Base-by-base conservation (phyloP, 2,797 vertebrate species). In the Tiaroga cobitis region DNA sequence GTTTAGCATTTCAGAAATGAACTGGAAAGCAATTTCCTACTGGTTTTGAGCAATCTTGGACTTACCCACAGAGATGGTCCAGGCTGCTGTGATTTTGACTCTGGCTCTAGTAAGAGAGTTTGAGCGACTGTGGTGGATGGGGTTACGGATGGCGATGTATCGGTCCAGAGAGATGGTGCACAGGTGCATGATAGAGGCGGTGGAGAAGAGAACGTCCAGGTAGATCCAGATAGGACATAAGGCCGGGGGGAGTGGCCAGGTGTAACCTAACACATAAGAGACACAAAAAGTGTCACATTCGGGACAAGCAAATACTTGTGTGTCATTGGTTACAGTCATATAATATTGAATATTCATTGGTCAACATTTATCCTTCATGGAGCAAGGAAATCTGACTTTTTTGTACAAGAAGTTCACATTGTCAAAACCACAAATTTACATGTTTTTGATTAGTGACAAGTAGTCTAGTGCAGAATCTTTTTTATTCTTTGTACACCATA, bases 81-180 rank as follows among this genome's bases (percentile, higher is more conserved):
- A 99, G 76, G 97, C 97, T 2, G 96, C 97, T 87, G 96, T 96
- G 91, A 99, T 99, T 94, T 99, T 99, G 90, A 97, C 90, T 72
- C 97, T 96, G n/a, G 97, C 97, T 92, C 97, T 97, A 13, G 96
- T 96, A 91, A 96, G 96, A 24, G 98, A 98, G 92, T 99, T 99
- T 90, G 97, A 98, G 85, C 97, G 96, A 90, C 97, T 99, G 91
- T 99, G 97, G 88, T 97, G 97, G 91, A 99, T 96, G 39, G 98
- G 98, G 89, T 97, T 97, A 6, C 96, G 94, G 89, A 99, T 99
- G 91, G 96, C 98, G 0, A 99, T 96, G 72, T 98, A 99, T 78
- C 98, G 97, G 91, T 99, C 97, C 94, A 99, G 93, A 0, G 97
- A 99, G 92, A 99, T 99, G 90, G 98, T 97, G 1, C 98, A 99